Evolutionary conservation across 92 coral and sea anemone genomes (phyloP), one percentile per base, ranked within the genome.

Genomic region (Parazoanthus darwini): DNA sequence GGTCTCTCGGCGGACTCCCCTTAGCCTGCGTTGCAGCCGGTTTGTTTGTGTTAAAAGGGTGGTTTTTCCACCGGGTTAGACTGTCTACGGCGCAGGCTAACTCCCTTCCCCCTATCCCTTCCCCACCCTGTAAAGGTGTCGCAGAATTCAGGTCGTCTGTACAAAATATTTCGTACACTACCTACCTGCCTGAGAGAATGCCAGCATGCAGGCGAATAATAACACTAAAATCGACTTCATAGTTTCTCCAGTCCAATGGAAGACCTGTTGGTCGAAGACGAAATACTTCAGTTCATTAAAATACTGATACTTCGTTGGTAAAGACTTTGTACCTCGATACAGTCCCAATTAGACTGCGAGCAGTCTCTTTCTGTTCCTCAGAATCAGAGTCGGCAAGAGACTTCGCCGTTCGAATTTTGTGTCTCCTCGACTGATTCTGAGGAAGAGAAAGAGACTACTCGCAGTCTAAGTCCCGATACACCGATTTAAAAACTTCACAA

Each of bases 161-260:
- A 58, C 15, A 58, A 8, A 35, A 8, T 25, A 6, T 75, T 18
- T 5, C 26, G 5, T 7, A 22, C 38, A 13, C 63, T 9, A 79
- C 82, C 4, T 25, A 79, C 82, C 82, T 25, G 82, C 82, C 1
- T 79, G 63, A 1, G 82, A 48, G 14, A 22, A 51, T 44, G 82
- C 82, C 59, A 79, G 38, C 9, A 46, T 8, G 42, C 65, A 79
- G 82, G 82, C 82, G 33, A 79, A 22, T 5, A 23, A 46, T 23
- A 79, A 11, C 4, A 79, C 65, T 51, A 79, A n/a, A n/a, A 43
- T 26, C 10, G 65, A 29, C 59, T 48, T 79, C 82, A 79, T 79
- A 46, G 58, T n/a, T 23, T 20, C 39, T 79, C 20, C 16, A n/a
- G 82, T 79, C 82, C 66, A 48, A 29, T n/a, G 65, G 82, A 10